These are phyloP conservation scores for Alca torda DNA, from an alignment of 2,797 vertebrate species.

Conservation along the genomic window DNA sequence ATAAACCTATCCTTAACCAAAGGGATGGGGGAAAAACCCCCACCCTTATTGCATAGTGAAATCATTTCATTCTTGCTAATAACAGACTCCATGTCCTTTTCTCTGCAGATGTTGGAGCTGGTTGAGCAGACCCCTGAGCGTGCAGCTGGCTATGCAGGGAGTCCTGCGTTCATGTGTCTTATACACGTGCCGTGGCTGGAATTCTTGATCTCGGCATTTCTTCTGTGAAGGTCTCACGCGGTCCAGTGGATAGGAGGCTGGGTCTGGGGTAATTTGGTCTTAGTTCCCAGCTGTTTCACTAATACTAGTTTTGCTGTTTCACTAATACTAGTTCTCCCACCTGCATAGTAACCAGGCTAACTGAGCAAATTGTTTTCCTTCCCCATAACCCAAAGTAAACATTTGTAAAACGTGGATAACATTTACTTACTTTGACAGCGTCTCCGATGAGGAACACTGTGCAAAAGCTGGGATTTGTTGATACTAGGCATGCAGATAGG, in stretches of 20 bases:
- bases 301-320: background rate
- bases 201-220: background rate
- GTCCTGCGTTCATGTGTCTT: too few species aligned
- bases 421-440: background rate
- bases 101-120: background rate
- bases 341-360: background rate
- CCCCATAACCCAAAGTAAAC: background rate
- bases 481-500: background rate
- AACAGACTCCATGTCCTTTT: background rate
- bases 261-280: background rate
- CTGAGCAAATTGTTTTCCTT: background rate
- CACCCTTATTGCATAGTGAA: too few species aligned
- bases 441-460: background rate
- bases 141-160: background rate
- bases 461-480: background rate
- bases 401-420: background rate
- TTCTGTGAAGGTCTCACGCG: background rate
- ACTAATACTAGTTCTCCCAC: background rate
- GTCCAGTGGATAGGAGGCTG: background rate
- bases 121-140: background rate
- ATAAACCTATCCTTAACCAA: background rate
- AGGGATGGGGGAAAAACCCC: rapidly evolving
- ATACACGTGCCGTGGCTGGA: rapidly evolving
- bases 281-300: background rate
- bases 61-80: background rate